A percentile compares a stretch with the other conserved stretches of the same genome.
phyloP scores from a whole-genome alignment of 2,113 vertebrate genomes.

The Cyprinodon variegatus region DNA sequence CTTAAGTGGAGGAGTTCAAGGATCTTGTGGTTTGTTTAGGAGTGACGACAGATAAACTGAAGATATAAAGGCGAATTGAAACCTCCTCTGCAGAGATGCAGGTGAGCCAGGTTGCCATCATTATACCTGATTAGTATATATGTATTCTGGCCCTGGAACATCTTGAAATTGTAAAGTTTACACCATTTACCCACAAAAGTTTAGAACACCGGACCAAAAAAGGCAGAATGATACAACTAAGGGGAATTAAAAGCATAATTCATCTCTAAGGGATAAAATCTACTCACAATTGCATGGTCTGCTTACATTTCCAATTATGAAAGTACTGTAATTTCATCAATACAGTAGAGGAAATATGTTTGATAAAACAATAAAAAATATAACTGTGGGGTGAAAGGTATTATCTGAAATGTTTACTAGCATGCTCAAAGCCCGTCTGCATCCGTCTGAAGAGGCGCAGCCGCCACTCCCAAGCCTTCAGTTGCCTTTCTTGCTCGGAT shows the following conservation, averaged over 20 bases:
- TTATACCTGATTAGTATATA: no score
- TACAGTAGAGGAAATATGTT: constrained; percentile 37
- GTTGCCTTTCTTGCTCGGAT: constrained; percentile 85
- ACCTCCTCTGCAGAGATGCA: not conserved
- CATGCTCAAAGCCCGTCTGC: constrained; percentile 90
- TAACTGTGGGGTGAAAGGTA: constrained; percentile 26
- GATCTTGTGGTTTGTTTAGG: not conserved
- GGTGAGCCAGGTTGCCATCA: no score
- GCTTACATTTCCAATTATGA: constrained; percentile 45
- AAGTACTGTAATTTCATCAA: constrained; percentile 61
- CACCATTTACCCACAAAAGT: constrained; percentile 32
- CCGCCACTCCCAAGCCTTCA: constrained; percentile 91
- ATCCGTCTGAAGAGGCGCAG: constrained; percentile 90
- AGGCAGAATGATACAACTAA: constrained; percentile 35
- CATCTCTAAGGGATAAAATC: not conserved
- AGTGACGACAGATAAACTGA: no score
- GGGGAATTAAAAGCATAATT: not conserved
- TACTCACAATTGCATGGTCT: not conserved
- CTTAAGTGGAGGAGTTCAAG: no score
- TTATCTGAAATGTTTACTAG: constrained; percentile 80
- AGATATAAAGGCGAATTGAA: no score
- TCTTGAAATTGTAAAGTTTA: not conserved
- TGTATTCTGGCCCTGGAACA: no score
- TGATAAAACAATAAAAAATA: constrained; percentile 49
- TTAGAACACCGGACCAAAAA: not conserved